Evolutionary conservation across 2,888 invertebrate species (phyloP).

Genomic region (Melinopterus prodromus): DNA sequence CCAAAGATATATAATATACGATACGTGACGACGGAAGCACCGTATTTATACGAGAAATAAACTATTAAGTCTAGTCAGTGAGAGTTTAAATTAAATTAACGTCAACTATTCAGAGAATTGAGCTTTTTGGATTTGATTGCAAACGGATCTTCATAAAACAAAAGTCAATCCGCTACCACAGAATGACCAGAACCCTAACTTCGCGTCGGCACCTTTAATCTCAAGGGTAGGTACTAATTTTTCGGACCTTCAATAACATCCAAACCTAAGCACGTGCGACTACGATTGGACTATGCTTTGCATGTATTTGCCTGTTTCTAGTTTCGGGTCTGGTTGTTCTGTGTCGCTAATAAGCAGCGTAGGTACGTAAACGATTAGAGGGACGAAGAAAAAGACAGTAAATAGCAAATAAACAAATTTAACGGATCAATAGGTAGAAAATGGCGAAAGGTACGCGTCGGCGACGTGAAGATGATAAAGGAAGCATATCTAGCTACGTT

Average conservation of each 20-base stretch:
- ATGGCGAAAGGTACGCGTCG: background rate
- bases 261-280: no score
- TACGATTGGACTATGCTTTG: no score
- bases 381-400: constrained; percentile 18
- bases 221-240: no score
- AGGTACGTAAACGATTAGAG: background rate
- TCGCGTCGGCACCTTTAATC: no score
- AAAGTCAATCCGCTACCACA: background rate
- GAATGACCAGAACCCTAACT: background rate
- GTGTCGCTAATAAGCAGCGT: no score
- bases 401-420: background rate
- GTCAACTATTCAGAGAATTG: background rate
- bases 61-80: background rate
- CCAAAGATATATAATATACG: background rate
- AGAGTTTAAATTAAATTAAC: background rate
- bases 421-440: background rate
- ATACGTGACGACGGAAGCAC: background rate
- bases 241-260: no score
- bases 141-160: background rate
- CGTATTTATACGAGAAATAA: background rate
- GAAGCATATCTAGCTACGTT: constrained; percentile 59
- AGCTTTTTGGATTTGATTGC: background rate
- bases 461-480: constrained; percentile 49
- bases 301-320: no score
- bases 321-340: no score